These are phyloP conservation scores for Danaus plexippus DNA, from an alignment of 1,140 invertebrate species.

Conservation along the genomic window DNA sequence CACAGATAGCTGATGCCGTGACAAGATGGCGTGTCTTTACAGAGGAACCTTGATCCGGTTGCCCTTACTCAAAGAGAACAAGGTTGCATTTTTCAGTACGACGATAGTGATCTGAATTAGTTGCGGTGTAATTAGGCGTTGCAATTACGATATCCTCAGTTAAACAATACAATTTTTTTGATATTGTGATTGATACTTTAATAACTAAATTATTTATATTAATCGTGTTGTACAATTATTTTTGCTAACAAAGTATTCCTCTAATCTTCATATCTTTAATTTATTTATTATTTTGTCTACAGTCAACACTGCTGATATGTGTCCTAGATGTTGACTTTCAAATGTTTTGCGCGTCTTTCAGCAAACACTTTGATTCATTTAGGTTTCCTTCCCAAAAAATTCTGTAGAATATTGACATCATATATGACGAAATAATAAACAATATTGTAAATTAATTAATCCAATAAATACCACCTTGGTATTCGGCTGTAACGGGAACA, in stretches of 20 bases:
- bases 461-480: no score
- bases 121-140: conserved; percentile 19
- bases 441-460: no score
- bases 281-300: conserved; percentile 1
- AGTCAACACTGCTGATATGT: no score
- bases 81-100: conserved; percentile 23
- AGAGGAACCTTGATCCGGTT: conserved; percentile 18
- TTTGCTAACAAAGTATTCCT: background rate
- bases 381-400: no score
- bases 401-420: no score
- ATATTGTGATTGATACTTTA: background rate
- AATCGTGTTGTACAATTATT: conserved; percentile 7
- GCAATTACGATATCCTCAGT: conserved; percentile 12
- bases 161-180: no score
- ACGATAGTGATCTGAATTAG: conserved; percentile 21
- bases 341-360: no score
- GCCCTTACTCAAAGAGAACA: conserved; percentile 17
- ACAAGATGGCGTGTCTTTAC: conserved; percentile 14
- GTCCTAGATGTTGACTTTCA: no score
- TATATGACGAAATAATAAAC: no score
- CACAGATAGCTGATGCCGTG: conserved; percentile 2
- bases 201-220: conserved; percentile 2
- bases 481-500: no score
- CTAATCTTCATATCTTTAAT: background rate
- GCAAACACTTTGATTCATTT: no score